A percentile compares a stretch with the other conserved stretches of the same genome.
Conservation (phyloP, 1,140 invertebrate genomes). For the Cydia fagiglandana region DNA sequence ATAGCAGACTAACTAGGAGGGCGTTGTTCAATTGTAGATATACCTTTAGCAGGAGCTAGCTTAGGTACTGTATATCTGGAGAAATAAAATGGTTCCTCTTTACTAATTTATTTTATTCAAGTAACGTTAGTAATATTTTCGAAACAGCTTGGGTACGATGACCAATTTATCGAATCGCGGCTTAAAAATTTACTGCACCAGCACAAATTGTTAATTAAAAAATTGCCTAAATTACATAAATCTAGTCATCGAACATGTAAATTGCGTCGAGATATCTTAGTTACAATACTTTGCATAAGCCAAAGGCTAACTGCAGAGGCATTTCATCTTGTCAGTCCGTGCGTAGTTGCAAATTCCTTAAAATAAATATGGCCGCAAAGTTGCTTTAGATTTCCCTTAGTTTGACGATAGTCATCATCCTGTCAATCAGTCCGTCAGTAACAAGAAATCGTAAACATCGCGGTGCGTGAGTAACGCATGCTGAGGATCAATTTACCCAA, state of each 20-base stretch:
- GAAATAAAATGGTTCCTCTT: no score
- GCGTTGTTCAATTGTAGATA: no score
- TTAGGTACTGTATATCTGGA: no score
- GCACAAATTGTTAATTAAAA: neutral
- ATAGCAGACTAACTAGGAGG: no score
- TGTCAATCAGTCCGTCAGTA: slow-evolving; percentile 44
- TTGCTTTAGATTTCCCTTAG: slow-evolving; percentile 18
- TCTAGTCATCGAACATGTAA: slow-evolving; percentile 8
- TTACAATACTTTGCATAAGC: slow-evolving; percentile 24
- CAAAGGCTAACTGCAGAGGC: slow-evolving; percentile 20
- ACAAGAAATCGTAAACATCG: slow-evolving; percentile 48
- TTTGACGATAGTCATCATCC: slow-evolving; percentile 36
- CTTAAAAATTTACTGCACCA: neutral
- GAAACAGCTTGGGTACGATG: no score
- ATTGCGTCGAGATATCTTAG: slow-evolving; percentile 5
- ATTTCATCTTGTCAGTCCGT: slow-evolving; percentile 21
- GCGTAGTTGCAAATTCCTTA: slow-evolving; percentile 27
- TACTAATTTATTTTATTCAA: no score
- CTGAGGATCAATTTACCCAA: slow-evolving; percentile 55
- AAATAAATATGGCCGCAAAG: slow-evolving; percentile 27
- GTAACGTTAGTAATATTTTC: no score
- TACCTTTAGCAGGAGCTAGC: no score
- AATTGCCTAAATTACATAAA: neutral
- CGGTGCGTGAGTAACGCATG: slow-evolving; percentile 45
- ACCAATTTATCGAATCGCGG: neutral